A percentile compares a stretch with the other conserved stretches of the same genome.
Conservation (phyloP, 2,113 vertebrate genomes). For the Phalacrocorax pelagicus region DNA sequence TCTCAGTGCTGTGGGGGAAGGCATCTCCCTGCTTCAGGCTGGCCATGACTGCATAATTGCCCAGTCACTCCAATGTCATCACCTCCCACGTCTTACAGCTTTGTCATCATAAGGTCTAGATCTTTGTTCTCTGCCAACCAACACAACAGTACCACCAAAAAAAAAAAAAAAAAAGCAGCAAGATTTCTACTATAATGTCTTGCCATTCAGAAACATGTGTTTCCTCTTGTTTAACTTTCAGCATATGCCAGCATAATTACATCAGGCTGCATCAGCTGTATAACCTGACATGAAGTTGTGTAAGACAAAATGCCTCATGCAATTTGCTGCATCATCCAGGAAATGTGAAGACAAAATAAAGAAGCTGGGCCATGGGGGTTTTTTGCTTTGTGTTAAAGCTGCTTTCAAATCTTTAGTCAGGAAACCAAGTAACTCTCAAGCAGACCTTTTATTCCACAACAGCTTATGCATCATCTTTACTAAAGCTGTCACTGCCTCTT, state of each 20-base stretch:
- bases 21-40: not conserved
- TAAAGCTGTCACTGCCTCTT: not conserved
- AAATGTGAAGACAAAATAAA: not conserved
- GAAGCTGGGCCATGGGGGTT: too few relatives aligned
- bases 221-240: constrained; percentile 7
- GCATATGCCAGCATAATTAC: not conserved
- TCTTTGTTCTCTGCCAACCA: not conserved
- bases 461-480: not conserved
- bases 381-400: not conserved
- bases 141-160: not conserved
- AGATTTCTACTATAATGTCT: not conserved
- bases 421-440: not conserved
- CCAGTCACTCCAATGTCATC: not conserved
- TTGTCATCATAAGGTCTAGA: not conserved
- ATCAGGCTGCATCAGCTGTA: constrained; percentile 1
- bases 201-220: not conserved
- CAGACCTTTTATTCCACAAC: not conserved
- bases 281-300: constrained; percentile 15
- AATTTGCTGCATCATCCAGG: not conserved
- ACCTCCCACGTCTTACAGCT: not conserved
- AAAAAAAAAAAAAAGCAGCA: not conserved
- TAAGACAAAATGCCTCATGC: constrained; percentile 13
- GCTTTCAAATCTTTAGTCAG: not conserved
- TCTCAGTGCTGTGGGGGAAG: not conserved
- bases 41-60: not conserved